Conservation (phyloP, 1,140 invertebrate species). For the Pachypeltis micranthus region DNA sequence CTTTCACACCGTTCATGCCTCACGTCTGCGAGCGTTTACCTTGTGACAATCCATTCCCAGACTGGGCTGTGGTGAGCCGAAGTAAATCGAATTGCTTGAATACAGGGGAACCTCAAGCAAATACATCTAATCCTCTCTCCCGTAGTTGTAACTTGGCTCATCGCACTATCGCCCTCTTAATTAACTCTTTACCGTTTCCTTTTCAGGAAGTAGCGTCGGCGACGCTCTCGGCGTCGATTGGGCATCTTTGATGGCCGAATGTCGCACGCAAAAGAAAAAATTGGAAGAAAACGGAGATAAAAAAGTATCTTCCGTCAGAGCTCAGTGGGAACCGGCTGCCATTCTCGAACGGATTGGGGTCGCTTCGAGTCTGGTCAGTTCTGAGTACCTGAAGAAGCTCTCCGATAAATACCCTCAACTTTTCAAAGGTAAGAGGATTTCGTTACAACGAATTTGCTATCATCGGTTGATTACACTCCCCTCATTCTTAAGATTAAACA, state of each 20-base stretch:
- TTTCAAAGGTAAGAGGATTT: constrained; percentile 20
- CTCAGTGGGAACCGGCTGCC: constrained; percentile 61
- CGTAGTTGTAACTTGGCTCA: too few species aligned
- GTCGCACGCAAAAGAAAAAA: constrained; percentile 40
- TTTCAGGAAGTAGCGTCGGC: constrained; percentile 5
- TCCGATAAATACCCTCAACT: constrained; percentile 34
- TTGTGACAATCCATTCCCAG: too few species aligned
- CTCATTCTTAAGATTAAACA: not conserved
- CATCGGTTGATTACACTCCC: not conserved
- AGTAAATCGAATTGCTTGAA: too few species aligned
- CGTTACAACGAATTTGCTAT: not conserved
- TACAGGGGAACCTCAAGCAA: too few species aligned
- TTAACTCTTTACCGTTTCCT: not conserved
- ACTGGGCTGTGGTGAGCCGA: too few species aligned
- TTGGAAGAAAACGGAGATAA: constrained; percentile 30
- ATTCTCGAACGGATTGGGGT: constrained; percentile 59
- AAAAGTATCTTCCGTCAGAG: constrained; percentile 41
- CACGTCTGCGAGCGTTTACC: too few species aligned
- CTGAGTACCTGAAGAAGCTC: constrained; percentile 47
- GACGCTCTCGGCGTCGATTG: constrained; percentile 85
- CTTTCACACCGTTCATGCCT: too few species aligned
- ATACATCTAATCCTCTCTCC: too few species aligned
- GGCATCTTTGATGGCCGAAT: constrained; percentile 72
- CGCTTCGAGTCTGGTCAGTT: constrained; percentile 54
- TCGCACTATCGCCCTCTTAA: too few species aligned